These are phyloP conservation scores for Cepaea hortensis DNA, from an alignment of 2,888 invertebrate species.

Conservation along the genomic window DNA sequence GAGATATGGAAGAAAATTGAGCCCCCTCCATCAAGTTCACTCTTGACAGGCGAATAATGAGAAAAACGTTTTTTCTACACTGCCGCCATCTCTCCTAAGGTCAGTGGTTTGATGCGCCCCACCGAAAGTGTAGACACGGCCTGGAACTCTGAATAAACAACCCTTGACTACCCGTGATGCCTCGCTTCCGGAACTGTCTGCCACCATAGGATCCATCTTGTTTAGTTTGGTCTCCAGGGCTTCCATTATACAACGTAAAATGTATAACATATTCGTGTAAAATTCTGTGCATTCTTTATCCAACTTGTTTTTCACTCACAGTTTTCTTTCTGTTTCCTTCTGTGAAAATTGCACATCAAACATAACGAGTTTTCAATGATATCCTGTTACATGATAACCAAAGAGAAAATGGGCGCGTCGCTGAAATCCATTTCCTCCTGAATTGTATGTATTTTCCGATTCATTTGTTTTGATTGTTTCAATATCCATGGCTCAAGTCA, in stretches of 20 bases:
- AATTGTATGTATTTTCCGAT: neutral
- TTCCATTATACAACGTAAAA: constrained; percentile 14
- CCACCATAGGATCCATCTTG: constrained; percentile 6
- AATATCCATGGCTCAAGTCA: too few relatives aligned
- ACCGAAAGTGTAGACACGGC: constrained; percentile 16
- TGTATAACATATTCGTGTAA: constrained; percentile 29
- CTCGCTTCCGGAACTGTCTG: constrained; percentile 33
- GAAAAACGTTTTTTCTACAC: constrained; percentile 41
- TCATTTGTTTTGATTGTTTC: too few relatives aligned
- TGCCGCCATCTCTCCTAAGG: constrained; percentile 14
- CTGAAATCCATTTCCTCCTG: neutral
- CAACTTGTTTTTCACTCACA: neutral
- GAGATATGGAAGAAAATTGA: constrained; percentile 29
- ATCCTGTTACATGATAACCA: constrained; percentile 1
- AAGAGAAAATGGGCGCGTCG: neutral
- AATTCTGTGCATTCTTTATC: constrained; percentile 7
- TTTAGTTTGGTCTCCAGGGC: constrained; percentile 40
- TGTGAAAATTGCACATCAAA: constrained; percentile 10
- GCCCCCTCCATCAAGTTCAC: constrained; percentile 41
- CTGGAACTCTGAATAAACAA: constrained; percentile 26
- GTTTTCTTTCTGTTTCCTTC: neutral
- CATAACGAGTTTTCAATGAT: neutral
- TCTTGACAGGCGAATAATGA: constrained; percentile 46
- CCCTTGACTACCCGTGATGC: constrained; percentile 38
- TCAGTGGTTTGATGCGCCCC: constrained; percentile 38